Evolutionary conservation across 2,888 invertebrate genomes (phyloP), one percentile per base, ranked within the genome.

Genomic region (Cetonia aurata): DNA sequence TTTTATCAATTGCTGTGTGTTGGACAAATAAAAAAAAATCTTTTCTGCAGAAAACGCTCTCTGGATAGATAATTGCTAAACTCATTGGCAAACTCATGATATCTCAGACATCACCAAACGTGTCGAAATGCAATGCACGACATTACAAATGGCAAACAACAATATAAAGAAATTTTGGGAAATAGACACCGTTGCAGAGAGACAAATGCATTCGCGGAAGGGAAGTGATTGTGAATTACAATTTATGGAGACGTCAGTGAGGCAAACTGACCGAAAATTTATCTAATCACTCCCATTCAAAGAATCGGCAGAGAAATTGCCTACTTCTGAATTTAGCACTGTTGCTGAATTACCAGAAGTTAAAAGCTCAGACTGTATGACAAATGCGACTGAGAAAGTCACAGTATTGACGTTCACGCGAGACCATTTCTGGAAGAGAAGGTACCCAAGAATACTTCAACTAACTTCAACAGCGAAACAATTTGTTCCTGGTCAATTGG

Each of bases 211-310:
- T 37, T 37, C 37, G 8, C 37, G 10, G 6, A 8, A 37, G 10
- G 37, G 6, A 8, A 37, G 8, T 10, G 2, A 8, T 37, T 37
- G 37, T 10, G 37, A 37, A 37, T 8, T 6, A 8, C 48, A 62
- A 12, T 60, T 60, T n/a, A 0, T 19, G 8, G 44, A 46, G 0
- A 60, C 46, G 15, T 19, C 25, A 50, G n/a, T 12, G 12, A 52
- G 53, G 53, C 25, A 66, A 25, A 8, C 10, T 8, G 31, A 52
- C 12, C 42, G 67, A 10, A 33, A 55, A 13, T 67, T 44, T 25
- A 13, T 53, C n/a, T 17, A 55, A 6, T 8, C 12, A 31, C 15
- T 67, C n/a, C 67, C 67, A 13, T 17, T 55, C 1, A 31, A 19
- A 6, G 12, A 52, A 12, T n/a, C n/a, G n/a, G n/a, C n/a, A n/a